A percentile compares a stretch with the other conserved stretches of the same genome.
Evolutionary conservation across 2,113 vertebrate genomes (phyloP).

Genomic region (Pseudorhombus dupliciocellatus): DNA sequence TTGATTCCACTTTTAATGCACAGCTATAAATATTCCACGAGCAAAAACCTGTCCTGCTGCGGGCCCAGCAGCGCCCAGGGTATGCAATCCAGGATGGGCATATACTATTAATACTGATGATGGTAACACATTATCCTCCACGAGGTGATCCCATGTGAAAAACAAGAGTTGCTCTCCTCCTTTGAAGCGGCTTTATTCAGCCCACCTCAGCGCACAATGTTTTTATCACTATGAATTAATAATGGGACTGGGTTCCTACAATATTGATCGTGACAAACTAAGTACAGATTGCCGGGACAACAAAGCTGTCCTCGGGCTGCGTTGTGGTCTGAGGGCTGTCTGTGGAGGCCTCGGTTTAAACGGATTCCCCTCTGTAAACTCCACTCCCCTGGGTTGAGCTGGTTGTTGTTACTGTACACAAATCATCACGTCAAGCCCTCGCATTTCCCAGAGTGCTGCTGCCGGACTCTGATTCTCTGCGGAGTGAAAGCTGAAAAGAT

Average conservation of each 20-base stretch:
- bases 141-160: slow-evolving; percentile 61
- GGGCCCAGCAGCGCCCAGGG: slow-evolving; percentile 65
- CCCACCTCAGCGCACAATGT: slow-evolving; percentile 41
- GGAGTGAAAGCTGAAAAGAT: slow-evolving; percentile 24
- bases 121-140: slow-evolving; percentile 54
- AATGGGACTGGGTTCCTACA: slow-evolving; percentile 64
- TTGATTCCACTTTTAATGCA: slow-evolving; percentile 83
- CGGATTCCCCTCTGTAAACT: slow-evolving; percentile 60
- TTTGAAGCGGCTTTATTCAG: slow-evolving; percentile 47
- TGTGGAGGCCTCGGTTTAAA: slow-evolving; percentile 47
- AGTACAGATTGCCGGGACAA: slow-evolving; percentile 65
- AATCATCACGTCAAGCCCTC: slow-evolving; percentile 60
- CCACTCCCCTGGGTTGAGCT: slow-evolving; percentile 52
- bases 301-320: slow-evolving; percentile 39
- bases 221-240: slow-evolving; percentile 73
- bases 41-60: slow-evolving; percentile 77
- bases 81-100: slow-evolving; percentile 63
- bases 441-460: slow-evolving; percentile 20
- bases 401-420: slow-evolving; percentile 71
- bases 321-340: slow-evolving; percentile 12
- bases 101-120: slow-evolving; percentile 76
- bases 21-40: slow-evolving; percentile 83
- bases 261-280: slow-evolving; percentile 76
- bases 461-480: slow-evolving; percentile 11
- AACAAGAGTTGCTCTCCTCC: slow-evolving; percentile 43